Evolutionary conservation across 1,140 invertebrate genomes (phyloP).

Genomic region (Drosophila varians): DNA sequence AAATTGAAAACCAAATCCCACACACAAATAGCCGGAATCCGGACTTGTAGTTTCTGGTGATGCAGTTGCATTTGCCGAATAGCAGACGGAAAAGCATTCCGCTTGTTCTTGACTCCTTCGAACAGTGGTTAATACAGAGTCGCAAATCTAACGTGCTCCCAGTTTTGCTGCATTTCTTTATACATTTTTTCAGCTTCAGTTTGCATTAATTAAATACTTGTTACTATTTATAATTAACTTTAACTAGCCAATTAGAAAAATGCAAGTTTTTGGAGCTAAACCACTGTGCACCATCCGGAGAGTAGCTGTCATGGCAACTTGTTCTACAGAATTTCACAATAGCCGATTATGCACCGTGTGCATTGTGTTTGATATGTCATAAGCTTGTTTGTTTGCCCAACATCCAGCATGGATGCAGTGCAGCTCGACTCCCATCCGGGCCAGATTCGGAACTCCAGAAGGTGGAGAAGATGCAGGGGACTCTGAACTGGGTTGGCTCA

Average conservation of each 20-base stretch:
- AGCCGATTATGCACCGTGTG: slow-evolving; percentile 49
- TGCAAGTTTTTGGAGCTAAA: fast-evolving
- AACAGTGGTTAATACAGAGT: background rate
- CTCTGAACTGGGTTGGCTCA: background rate
- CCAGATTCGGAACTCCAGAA: background rate
- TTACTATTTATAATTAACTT: background rate
- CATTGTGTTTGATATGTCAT: slow-evolving; percentile 45
- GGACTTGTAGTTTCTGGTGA: background rate
- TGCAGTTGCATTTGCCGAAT: slow-evolving; percentile 4
- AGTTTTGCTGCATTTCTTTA: too few relatives aligned
- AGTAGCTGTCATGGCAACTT: slow-evolving; percentile 32
- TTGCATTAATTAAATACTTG: too few relatives aligned
- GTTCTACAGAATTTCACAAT: background rate
- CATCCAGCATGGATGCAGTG: background rate
- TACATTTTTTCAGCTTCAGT: too few relatives aligned
- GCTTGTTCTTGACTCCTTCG: slow-evolving; percentile 20
- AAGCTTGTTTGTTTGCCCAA: slow-evolving; percentile 34
- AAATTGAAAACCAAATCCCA: slow-evolving; percentile 5
- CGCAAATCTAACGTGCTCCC: too few relatives aligned
- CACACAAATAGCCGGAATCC: slow-evolving; percentile 3
- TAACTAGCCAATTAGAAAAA: background rate
- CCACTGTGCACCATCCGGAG: slow-evolving; percentile 5
- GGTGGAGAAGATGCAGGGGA: background rate
- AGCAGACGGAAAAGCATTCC: slow-evolving; percentile 4
- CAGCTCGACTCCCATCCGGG: background rate